Percentiles rank a stretch among this genome's conserved stretches.
phyloP scores from a whole-genome alignment of 2,113 vertebrate species.

The Miniopterus natalensis region DNA sequence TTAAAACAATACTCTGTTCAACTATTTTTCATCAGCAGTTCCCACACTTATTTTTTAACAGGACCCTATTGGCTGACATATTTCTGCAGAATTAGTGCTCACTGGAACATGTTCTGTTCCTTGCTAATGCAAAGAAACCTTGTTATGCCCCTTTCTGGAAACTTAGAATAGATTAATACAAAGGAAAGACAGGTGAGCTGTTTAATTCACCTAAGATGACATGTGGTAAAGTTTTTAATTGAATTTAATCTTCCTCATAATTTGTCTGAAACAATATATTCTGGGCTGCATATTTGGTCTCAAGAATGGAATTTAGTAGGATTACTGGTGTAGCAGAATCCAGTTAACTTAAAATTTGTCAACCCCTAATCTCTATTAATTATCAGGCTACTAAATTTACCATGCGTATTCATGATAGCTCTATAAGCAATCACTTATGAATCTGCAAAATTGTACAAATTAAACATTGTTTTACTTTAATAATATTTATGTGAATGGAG shows the following conservation, averaged over 20 bases:
- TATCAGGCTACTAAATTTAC: slow-evolving; percentile 4
- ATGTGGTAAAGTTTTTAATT: slow-evolving; percentile 12
- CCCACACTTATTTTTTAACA: not conserved
- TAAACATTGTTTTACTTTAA: not conserved
- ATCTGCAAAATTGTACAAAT: not conserved
- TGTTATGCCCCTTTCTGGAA: not conserved
- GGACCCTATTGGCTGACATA: not conserved
- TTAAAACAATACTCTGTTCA: not conserved
- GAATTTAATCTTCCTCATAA: not conserved
- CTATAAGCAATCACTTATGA: not conserved
- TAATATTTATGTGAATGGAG: not conserved
- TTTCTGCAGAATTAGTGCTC: not conserved
- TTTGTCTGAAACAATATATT: slow-evolving; percentile 56
- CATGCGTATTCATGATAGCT: not conserved
- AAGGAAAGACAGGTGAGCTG: not conserved
- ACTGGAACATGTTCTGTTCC: not conserved
- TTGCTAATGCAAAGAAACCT: not conserved
- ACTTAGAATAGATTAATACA: not conserved
- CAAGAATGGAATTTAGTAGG: slow-evolving; percentile 18
- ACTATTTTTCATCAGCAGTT: not conserved
- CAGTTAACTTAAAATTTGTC: not conserved
- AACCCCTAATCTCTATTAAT: not conserved
- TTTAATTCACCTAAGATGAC: not conserved
- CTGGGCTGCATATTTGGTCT: not conserved
- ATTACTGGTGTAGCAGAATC: slow-evolving; percentile 12